Conservation (phyloP, 2,888 invertebrate genomes). For the Schizotus pectinicornis region DNA sequence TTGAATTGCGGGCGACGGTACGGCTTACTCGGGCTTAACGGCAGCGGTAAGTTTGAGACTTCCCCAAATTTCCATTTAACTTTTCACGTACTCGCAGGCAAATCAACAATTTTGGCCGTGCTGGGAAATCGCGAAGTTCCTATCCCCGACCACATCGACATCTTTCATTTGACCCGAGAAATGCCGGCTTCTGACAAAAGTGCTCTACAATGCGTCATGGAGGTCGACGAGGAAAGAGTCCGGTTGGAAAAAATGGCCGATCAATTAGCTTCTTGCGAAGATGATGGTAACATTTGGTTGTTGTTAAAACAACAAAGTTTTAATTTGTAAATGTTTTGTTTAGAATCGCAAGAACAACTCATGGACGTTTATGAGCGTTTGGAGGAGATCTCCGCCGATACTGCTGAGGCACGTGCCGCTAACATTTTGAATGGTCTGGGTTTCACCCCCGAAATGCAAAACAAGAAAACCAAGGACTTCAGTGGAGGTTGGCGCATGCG, state of each 20-base stretch:
- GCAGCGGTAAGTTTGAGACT: conserved; percentile 73
- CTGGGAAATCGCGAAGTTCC: conserved; percentile 94
- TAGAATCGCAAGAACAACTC: conserved; percentile 91
- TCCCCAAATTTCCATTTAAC: too few species aligned
- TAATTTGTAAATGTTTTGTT: conserved; percentile 27
- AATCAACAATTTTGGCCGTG: conserved; percentile 91
- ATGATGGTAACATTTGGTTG: conserved; percentile 71
- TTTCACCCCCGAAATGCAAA: conserved; percentile 87
- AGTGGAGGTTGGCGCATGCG: conserved; percentile 99
- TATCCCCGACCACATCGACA: conserved; percentile 96
- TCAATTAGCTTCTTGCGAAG: conserved; percentile 81
- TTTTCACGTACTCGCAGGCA: conserved; percentile 64
- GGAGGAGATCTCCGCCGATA: conserved; percentile 95
- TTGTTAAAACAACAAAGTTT: not conserved
- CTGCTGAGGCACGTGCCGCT: conserved; percentile 93
- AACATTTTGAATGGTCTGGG: conserved; percentile 96
- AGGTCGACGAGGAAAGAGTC: conserved; percentile 94
- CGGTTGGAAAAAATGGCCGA: conserved; percentile 93
- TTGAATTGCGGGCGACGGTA: conserved; percentile 97
- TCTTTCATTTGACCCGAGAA: conserved; percentile 95
- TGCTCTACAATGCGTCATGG: conserved; percentile 96
- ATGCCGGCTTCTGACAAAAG: conserved; percentile 98
- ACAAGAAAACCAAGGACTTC: conserved; percentile 84
- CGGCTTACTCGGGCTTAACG: conserved; percentile 96
- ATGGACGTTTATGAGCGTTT: conserved; percentile 98